Base-by-base conservation (phyloP, 2,888 invertebrate species). In the Pterostichus niger region DNA sequence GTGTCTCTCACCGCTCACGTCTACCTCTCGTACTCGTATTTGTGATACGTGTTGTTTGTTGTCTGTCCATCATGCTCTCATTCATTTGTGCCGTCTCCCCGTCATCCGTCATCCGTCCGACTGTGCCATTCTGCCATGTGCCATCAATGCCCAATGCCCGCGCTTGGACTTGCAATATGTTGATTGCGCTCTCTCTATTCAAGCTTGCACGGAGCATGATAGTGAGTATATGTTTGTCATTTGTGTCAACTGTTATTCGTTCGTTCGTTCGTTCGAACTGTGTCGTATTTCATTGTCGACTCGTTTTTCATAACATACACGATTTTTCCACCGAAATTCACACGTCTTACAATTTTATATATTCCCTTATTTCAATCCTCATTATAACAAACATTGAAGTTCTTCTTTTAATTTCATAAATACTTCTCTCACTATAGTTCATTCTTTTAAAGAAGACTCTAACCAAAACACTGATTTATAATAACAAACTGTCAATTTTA, bases 121-220 rank as follows among this genome's bases (percentile, higher is more conserved):
- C 82, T 76, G 82, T 81, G 35, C 81, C 54, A 54, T 54, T 54
- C 64, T 64, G 35, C 68, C 68, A 68, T 68, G 68, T 68, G 82
- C 76, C 82, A 83, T 83, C 82, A 83, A 76, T 82, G 68, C 80
- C 68, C 59, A 64, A 61, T 81, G 75, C 73, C 75, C 75, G 73
- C 88, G 88, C 88, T 89, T 89, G 88, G 87, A 88, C 87, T 86
- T 88, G 88, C 88, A 85, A 89, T 89, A 90, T 90, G 90, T 91
- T 92, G 92, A 93, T 92, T 90, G 92, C 90, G 92, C 91, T 92
- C 91, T 93, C 91, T 93, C 91, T 93, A 92, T 92, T 92, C 92
- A 93, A 94, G 95, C 95, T 95, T 95, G 95, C 95, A 94, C 95
- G 95, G 95, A 95, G 95, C 95, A 95, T 95, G 95, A 94, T 95